Evolutionary conservation across 2,113 vertebrate genomes (phyloP).

Genomic region (Equus quagga): DNA sequence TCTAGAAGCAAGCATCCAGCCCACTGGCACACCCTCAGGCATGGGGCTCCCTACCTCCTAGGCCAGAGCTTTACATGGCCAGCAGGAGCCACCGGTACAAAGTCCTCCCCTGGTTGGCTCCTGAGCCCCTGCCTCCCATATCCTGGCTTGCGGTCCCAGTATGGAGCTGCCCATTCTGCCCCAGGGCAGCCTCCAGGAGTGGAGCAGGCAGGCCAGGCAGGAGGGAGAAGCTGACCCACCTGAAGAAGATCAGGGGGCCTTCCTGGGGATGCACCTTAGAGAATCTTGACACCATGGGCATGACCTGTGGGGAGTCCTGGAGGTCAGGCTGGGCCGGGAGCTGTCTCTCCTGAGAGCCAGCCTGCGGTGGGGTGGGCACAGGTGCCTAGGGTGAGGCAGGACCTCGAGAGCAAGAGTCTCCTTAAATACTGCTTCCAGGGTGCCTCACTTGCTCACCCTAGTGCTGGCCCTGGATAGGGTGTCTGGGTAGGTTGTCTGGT

Average conservation of each 20-base stretch:
- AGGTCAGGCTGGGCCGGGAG: not conserved
- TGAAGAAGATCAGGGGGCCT: constrained; percentile 46
- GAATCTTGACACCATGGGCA: not conserved
- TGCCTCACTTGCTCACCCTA: not conserved
- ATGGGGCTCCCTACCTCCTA: not conserved
- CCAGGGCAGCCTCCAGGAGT: not conserved
- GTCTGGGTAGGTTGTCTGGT: not conserved
- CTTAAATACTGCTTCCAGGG: not conserved
- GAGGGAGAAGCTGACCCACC: not conserved
- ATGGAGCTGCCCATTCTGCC: not conserved
- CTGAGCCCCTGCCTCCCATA: not conserved
- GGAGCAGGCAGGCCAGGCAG: not conserved
- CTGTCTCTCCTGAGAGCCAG: not conserved
- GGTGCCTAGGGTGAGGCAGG: not conserved
- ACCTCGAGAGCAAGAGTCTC: not conserved
- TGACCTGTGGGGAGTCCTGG: constrained; percentile 11
- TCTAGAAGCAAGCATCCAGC: not conserved
- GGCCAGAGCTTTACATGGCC: not conserved
- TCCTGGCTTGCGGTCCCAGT: not conserved
- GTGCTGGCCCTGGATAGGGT: too few relatives aligned
- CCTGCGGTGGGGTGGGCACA: fast-evolving
- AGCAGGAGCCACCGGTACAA: not conserved
- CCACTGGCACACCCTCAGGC: not conserved
- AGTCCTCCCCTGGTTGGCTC: not conserved
- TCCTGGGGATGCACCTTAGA: not conserved